Base-by-base conservation (phyloP, 2,888 invertebrate species). In the Ptychoptera contaminata region DNA sequence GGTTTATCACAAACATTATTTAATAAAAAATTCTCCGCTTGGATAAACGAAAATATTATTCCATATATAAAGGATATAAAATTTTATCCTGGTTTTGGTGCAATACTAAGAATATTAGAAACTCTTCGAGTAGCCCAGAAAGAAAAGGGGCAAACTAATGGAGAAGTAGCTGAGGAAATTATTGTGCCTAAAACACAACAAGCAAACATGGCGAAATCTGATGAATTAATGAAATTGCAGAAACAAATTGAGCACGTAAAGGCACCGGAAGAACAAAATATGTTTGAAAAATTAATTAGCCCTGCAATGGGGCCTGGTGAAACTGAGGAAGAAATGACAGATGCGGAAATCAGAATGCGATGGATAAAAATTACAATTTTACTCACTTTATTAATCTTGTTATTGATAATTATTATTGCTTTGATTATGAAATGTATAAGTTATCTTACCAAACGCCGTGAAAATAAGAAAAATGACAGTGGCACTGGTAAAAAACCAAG, bases 41-140 rank as follows among this genome's bases (percentile, higher is more conserved):
- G 65, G 65, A 53, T 63, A 16, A 37, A 53, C 4, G 57, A 61
- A 14, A 57, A 55, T 14, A 42, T 65, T 2, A 52, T 58, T 31
- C 40, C 52, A 37, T 62, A 62, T 52, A 54, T 63, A 16, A 48
- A 49, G 2, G 63, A 64, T 49, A 40, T 54, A 14, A 16, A 42
- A 15, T 57, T 65, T 40, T 65, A 65, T 53, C 65, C 65, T 1
- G 63, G 63, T 0, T 48, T 65, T 2, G 65, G 64, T 1, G 62
- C 57, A 1, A 47, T 60, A 1, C 44, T 65, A 11, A 54, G 61
- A 46, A 52, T 65, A 37, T 47, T 55, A 8, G 58, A 61, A 47
- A 52, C 55, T 11, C 40, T 59, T 15, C 55, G 34, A 34, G 9
- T 23, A 23, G 23, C 23, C 7, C 23, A 23, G 23, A 23, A 23